Conservation (phyloP, 2,113 vertebrate genomes). For the Pterophyllum scalare region DNA sequence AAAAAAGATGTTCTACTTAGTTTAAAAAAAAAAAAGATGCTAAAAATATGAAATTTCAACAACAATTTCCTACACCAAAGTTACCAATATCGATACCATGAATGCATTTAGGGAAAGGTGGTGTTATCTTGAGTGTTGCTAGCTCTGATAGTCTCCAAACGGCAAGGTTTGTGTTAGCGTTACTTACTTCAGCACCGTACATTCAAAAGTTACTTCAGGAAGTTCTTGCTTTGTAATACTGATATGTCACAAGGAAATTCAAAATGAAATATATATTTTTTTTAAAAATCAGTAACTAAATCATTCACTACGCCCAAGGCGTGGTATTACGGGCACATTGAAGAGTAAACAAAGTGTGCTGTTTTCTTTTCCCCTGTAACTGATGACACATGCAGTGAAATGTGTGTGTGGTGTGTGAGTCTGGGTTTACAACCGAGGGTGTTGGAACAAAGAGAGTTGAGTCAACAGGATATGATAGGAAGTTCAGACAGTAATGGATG, state of each 20-base stretch:
- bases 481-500: constrained; percentile 87
- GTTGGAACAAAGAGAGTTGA: constrained; percentile 91
- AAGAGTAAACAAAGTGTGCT: constrained; percentile 66
- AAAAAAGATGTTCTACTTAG: too few relatives aligned
- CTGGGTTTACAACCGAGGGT: constrained; percentile 87
- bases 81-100: neutral
- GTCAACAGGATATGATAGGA: constrained; percentile 97
- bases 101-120: neutral
- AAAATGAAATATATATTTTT: neutral
- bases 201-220: neutral
- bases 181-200: neutral
- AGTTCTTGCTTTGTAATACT: neutral
- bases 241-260: constrained; percentile 17
- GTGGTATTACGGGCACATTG: constrained; percentile 50
- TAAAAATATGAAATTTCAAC: neutral
- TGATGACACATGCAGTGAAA: constrained; percentile 69
- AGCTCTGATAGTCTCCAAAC: neutral
- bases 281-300: neutral
- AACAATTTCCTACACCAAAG: fast-evolving
- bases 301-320: constrained; percentile 34
- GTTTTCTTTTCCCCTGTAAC: constrained; percentile 62
- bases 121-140: neutral
- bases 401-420: constrained; percentile 81
- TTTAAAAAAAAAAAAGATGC: too few relatives aligned
- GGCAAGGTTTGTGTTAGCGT: neutral